Evolutionary conservation across 2,113 vertebrate genomes (phyloP).

Genomic region (Corapipo altera): DNA sequence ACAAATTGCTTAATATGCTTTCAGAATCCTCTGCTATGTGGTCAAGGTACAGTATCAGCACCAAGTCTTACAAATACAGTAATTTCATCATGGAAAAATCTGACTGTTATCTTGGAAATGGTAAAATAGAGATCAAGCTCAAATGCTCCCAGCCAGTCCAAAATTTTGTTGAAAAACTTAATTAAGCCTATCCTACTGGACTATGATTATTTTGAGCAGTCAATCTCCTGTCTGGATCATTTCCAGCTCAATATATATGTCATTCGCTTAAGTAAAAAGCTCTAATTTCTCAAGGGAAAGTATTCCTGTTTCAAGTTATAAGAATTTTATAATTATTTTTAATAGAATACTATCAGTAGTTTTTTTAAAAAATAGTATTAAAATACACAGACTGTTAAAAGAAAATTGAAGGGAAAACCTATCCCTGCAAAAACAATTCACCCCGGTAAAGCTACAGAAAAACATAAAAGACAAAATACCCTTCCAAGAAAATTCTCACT

Average conservation of each 20-base stretch:
- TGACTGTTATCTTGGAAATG: neutral
- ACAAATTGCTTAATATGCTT: neutral
- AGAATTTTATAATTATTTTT: neutral
- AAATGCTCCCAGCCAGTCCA: neutral
- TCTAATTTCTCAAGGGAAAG: neutral
- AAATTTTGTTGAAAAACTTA: neutral
- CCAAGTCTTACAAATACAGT: neutral
- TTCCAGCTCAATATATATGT: neutral
- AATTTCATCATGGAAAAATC: neutral
- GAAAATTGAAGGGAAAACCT: neutral
- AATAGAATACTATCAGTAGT: neutral
- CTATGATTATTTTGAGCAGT: neutral
- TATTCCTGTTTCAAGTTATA: neutral
- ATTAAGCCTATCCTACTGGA: neutral
- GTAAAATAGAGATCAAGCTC: neutral
- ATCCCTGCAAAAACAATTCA: neutral
- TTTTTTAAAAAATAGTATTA: neutral
- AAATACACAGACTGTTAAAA: neutral
- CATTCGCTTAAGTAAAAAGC: neutral
- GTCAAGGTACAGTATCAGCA: neutral
- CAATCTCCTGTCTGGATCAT: neutral
- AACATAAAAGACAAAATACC: neutral
- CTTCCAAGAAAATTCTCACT: neutral
- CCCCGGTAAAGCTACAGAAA: neutral
- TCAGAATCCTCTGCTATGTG: neutral